A percentile compares a stretch with the other conserved stretches of the same genome.
Evolutionary conservation across 2,113 vertebrate species (phyloP).

Genomic region (Alligator mississippiensis): DNA sequence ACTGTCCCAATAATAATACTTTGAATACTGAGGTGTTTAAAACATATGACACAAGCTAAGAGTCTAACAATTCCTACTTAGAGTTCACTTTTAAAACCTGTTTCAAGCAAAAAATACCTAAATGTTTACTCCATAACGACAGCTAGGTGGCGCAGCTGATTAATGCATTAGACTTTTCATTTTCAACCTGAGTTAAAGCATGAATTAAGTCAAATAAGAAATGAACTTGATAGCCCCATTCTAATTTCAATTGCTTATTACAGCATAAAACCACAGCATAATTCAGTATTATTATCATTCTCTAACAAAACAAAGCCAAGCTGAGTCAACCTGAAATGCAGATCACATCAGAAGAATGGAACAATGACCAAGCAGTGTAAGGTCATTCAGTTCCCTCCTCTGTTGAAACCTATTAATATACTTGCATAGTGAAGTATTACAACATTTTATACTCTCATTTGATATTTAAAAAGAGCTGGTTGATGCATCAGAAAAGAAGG

Average conservation of each 20-base stretch:
- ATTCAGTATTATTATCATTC: background rate
- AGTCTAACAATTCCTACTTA: background rate
- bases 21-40: too few relatives aligned
- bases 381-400: background rate
- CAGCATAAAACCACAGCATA: background rate
- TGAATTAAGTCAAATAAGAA: background rate
- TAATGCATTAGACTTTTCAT: background rate
- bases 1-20: too few relatives aligned
- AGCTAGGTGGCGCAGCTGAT: background rate
- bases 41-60: too few relatives aligned
- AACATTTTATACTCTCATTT: background rate
- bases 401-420: fast-evolving
- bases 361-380: background rate
- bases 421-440: background rate
- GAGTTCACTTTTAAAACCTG: background rate
- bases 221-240: background rate
- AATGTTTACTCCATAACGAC: background rate
- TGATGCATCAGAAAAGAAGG: background rate
- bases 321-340: background rate
- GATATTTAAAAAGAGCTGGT: background rate
- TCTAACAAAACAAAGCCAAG: background rate
- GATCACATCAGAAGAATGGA: background rate
- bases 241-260: background rate
- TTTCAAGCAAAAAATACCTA: background rate
- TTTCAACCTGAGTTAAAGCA: background rate